Evolutionary conservation across 2,888 invertebrate genomes (phyloP).

Genomic region (Beris morrisii): DNA sequence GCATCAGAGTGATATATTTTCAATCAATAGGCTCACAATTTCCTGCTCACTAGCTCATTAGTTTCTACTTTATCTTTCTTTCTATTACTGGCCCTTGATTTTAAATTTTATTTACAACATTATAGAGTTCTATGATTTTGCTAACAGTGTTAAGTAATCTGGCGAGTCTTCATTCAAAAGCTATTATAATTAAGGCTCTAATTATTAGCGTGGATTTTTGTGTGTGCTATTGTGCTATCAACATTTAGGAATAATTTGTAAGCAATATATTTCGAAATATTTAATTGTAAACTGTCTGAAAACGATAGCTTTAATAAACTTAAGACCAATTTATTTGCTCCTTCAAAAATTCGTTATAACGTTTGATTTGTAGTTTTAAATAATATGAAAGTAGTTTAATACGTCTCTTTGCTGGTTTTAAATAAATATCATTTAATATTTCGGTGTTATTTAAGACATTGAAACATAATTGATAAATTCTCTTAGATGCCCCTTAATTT

Average conservation of each 20-base stretch:
- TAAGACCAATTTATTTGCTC: too few relatives aligned
- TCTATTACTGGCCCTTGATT: not conserved
- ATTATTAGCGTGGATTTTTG: slow-evolving; percentile 11
- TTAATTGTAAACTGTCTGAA: too few relatives aligned
- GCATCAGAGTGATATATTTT: not conserved
- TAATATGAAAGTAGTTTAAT: too few relatives aligned
- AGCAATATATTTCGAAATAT: too few relatives aligned
- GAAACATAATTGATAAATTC: too few relatives aligned
- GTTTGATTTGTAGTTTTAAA: too few relatives aligned
- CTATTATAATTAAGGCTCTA: not conserved
- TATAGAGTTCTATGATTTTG: not conserved
- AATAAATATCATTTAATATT: too few relatives aligned
- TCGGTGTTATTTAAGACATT: too few relatives aligned
- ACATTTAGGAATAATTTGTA: slow-evolving; percentile 8
- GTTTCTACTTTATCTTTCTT: not conserved
- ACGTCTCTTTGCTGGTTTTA: too few relatives aligned
- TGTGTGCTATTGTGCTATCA: slow-evolving; percentile 26
- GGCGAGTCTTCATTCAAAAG: not conserved
- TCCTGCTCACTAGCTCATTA: slow-evolving; percentile 1
- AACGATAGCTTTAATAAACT: too few relatives aligned
- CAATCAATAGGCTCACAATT: not conserved
- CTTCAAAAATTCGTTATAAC: too few relatives aligned
- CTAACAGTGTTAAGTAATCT: not conserved
- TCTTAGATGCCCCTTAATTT: too few relatives aligned
- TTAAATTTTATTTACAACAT: not conserved